These are phyloP conservation scores for Thecophora atra DNA, from an alignment of 2,888 invertebrate genomes.

Conservation along the genomic window DNA sequence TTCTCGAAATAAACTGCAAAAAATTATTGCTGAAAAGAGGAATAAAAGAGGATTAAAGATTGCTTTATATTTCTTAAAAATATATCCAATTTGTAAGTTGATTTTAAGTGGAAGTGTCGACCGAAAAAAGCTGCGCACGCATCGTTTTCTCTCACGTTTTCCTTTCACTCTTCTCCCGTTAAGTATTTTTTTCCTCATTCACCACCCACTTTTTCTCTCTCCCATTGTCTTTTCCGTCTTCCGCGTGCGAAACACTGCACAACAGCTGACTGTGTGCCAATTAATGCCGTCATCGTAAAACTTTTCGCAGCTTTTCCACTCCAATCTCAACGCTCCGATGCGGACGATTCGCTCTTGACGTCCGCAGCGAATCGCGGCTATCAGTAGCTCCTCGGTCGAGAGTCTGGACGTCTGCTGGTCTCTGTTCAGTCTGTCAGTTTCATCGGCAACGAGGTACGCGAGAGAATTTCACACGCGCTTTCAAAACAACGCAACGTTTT, in stretches of 20 bases:
- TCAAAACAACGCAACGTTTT: no score
- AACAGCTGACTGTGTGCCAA: neutral
- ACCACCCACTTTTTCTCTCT: neutral
- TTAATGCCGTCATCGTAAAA: neutral
- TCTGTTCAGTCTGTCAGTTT: constrained; percentile 12
- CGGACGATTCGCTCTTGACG: neutral
- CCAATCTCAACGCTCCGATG: neutral
- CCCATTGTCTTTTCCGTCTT: neutral
- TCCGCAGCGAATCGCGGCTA: neutral
- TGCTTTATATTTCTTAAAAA: no score
- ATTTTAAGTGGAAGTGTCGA: neutral
- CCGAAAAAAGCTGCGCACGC: neutral
- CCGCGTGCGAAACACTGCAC: neutral
- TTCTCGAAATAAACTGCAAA: no score
- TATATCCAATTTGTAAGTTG: no score
- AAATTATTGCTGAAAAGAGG: no score
- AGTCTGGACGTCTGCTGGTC: neutral
- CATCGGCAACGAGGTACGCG: constrained; percentile 12
- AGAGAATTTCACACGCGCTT: neutral
- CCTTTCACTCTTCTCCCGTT: neutral
- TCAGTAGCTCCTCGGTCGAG: neutral
- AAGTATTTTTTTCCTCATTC: neutral
- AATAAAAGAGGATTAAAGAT: no score
- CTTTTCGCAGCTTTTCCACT: constrained; percentile 5
- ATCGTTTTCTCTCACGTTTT: neutral